phyloP scores from a whole-genome alignment of 2,888 invertebrate species.

The Harpalus rubripes region DNA sequence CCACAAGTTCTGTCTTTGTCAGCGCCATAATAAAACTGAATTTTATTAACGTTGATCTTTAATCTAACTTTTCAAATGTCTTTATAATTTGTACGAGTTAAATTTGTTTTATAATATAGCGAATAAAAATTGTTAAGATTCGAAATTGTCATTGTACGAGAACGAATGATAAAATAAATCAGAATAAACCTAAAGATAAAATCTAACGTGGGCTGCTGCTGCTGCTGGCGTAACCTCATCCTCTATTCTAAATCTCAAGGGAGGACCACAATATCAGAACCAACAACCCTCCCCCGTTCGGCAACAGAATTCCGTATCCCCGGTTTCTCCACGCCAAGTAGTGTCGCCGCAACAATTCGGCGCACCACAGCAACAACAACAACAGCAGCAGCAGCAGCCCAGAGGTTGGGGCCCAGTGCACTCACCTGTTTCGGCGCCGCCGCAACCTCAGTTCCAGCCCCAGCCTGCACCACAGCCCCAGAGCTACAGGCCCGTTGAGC shows the following conservation, averaged over 20 bases:
- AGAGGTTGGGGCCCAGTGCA: slow-evolving; percentile 77
- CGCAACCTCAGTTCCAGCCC: slow-evolving; percentile 69
- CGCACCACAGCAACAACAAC: slow-evolving; percentile 73
- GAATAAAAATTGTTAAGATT: no score
- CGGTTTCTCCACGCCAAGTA: slow-evolving; percentile 64
- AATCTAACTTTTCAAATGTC: no score
- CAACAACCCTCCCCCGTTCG: slow-evolving; percentile 67
- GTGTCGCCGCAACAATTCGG: slow-evolving; percentile 62
- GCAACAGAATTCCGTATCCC: slow-evolving; percentile 52
- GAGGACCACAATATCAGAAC: slow-evolving; percentile 63
- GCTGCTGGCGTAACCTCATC: no score
- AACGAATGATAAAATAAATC: no score
- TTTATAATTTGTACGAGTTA: no score
- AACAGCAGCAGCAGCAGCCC: slow-evolving; percentile 75
- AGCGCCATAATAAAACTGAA: no score
- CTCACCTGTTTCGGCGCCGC: slow-evolving; percentile 75
- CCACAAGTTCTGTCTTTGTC: no score
- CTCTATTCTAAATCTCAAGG: slow-evolving; percentile 34
- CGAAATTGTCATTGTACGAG: no score
- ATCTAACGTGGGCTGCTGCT: no score
- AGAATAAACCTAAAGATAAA: no score
- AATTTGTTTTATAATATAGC: no score
- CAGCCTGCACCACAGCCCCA: slow-evolving; percentile 70
- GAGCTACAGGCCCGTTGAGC: slow-evolving; percentile 76
- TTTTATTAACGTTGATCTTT: no score